Evolutionary conservation across 1,140 invertebrate species (phyloP).

Genomic region (Camponotus floridanus): DNA sequence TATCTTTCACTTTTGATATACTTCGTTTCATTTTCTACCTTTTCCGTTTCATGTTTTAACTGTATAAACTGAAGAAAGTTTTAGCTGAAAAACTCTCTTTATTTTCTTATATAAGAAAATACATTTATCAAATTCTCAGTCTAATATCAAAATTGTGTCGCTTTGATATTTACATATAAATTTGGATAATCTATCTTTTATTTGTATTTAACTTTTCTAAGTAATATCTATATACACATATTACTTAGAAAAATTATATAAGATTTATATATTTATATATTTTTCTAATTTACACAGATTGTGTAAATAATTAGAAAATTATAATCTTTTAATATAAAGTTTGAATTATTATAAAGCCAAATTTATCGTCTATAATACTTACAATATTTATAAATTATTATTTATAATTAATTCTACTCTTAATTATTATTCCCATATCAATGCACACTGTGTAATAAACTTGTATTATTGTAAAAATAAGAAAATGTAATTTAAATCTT

Average conservation of each 20-base stretch:
- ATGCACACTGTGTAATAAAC: too few relatives aligned
- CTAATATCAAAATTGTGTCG: background rate
- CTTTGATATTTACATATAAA: background rate
- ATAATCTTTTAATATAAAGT: background rate
- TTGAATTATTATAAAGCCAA: background rate
- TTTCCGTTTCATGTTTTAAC: background rate
- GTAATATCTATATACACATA: background rate
- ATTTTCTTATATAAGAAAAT: background rate
- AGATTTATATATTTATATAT: too few relatives aligned
- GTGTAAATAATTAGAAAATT: constrained; percentile 7
- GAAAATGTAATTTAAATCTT: too few relatives aligned
- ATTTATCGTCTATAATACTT: background rate
- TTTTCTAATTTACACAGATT: background rate
- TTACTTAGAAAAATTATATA: too few relatives aligned
- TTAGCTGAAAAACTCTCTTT: constrained; percentile 14
- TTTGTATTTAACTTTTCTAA: background rate
- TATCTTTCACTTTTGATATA: constrained; percentile 21
- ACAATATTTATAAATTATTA: too few relatives aligned
- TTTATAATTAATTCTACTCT: too few relatives aligned
- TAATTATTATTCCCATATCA: too few relatives aligned
- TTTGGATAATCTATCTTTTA: background rate
- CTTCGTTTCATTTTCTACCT: constrained; percentile 23
- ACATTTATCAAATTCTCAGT: background rate
- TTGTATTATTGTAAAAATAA: too few relatives aligned
- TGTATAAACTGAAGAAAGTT: background rate